A percentile compares a stretch with the other conserved stretches of the same genome.
Conservation (phyloP, 2,888 invertebrate species). For the Pedicia rivosa region DNA sequence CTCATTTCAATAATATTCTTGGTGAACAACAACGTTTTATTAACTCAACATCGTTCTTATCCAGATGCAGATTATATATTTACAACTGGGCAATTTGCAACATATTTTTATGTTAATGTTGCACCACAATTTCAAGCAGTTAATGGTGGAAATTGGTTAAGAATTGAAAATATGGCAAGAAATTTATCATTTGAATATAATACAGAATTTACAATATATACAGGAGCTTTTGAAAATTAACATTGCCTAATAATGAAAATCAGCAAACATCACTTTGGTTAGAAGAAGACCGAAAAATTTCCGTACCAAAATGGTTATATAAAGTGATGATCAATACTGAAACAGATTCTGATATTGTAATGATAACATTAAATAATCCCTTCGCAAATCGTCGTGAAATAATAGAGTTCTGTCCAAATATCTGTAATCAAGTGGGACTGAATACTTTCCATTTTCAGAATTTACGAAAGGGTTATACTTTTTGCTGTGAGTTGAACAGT, state of each 20-base stretch:
- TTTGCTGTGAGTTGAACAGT: slow-evolving; percentile 14
- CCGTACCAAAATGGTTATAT: slow-evolving; percentile 33
- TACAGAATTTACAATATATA: slow-evolving; percentile 24
- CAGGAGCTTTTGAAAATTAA: slow-evolving; percentile 29
- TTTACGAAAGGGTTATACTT: slow-evolving; percentile 16
- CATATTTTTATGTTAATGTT: slow-evolving; percentile 33
- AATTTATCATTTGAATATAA: slow-evolving; percentile 21
- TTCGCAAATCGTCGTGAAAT: slow-evolving; percentile 9
- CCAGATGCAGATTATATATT: slow-evolving; percentile 32
- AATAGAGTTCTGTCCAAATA: slow-evolving; percentile 16
- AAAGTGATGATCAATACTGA: slow-evolving; percentile 31
- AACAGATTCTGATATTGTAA: slow-evolving; percentile 29
- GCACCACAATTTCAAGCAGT: slow-evolving; percentile 33
- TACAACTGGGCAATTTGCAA: slow-evolving; percentile 28
- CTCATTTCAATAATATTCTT: slow-evolving; percentile 19
- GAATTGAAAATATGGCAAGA: slow-evolving; percentile 27
- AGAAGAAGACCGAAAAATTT: slow-evolving; percentile 22
- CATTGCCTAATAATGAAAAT: slow-evolving; percentile 19
- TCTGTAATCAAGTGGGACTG: slow-evolving; percentile 14
- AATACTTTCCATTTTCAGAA: slow-evolving; percentile 12
- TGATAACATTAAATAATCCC: slow-evolving; percentile 36
- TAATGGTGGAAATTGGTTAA: slow-evolving; percentile 33
- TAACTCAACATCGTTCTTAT: slow-evolving; percentile 21
- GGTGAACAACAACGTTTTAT: slow-evolving; percentile 21
- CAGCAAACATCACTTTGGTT: slow-evolving; percentile 13